Evolutionary conservation across 2,113 vertebrate species (phyloP).

Genomic region (Apteryx mantelli): DNA sequence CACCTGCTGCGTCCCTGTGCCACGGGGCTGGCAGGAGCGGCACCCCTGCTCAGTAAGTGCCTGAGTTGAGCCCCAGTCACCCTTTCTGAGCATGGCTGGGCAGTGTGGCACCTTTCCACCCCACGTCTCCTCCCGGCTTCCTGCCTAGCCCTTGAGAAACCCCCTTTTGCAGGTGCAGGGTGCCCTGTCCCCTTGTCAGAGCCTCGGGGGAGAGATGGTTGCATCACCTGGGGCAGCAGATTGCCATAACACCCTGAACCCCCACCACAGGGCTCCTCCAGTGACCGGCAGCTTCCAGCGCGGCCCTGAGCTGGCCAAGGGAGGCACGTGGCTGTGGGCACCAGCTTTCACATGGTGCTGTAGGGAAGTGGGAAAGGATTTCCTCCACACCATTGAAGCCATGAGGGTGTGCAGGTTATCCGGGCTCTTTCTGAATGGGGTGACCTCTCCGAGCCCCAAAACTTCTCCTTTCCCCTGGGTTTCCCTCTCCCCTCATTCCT

Average conservation of each 20-base stretch:
- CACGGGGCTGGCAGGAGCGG: not conserved
- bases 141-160: not conserved
- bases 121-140: not conserved
- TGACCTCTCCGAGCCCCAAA: not conserved
- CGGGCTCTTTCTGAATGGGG: not conserved
- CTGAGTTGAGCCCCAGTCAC: not conserved
- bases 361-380: not conserved
- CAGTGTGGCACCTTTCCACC: not conserved
- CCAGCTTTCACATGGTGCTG: accelerated
- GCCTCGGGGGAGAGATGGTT: not conserved
- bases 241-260: accelerated
- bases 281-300: not conserved
- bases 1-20: not conserved
- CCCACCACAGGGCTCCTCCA: accelerated
- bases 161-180: accelerated
- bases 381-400: not conserved
- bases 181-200: not conserved
- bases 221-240: not conserved
- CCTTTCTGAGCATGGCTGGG: accelerated
- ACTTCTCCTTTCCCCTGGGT: accelerated
- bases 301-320: accelerated
- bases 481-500: not conserved
- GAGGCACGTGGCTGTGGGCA: not conserved
- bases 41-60: not conserved
- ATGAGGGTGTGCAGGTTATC: accelerated